These are phyloP conservation scores for Monopterus albus DNA, from an alignment of 2,113 vertebrate species.

Conservation along the genomic window DNA sequence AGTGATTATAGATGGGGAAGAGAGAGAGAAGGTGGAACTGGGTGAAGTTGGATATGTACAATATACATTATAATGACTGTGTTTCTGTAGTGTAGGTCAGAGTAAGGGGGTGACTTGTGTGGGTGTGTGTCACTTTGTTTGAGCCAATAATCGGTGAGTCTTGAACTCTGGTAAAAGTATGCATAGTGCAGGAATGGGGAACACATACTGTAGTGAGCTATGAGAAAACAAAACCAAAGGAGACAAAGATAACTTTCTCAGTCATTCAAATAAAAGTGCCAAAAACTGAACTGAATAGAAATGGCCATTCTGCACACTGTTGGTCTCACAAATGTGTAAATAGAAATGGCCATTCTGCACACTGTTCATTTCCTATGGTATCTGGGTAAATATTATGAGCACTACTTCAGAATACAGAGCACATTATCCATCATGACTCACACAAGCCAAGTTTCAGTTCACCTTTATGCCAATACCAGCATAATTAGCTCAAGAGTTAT, in stretches of 20 bases:
- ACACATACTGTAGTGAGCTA: slow-evolving; percentile 28
- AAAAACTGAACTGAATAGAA: slow-evolving; percentile 71
- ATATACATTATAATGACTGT: not conserved
- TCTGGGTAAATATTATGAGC: slow-evolving; percentile 80
- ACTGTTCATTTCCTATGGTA: slow-evolving; percentile 75
- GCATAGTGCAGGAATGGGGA: not conserved
- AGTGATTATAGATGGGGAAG: not conserved
- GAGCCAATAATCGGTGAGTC: slow-evolving; percentile 17
- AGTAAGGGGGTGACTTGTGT: not conserved
- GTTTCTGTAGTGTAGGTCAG: not conserved
- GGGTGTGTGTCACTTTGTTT: slow-evolving; percentile 10
- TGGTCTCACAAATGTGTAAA: slow-evolving; percentile 73
- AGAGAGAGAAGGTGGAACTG: not conserved
- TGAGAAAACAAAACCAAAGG: slow-evolving; percentile 58
- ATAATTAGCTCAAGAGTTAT: slow-evolving; percentile 64
- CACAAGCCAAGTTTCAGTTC: slow-evolving; percentile 68
- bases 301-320: slow-evolving; percentile 52
- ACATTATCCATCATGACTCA: slow-evolving; percentile 72
- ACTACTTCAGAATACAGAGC: slow-evolving; percentile 64
- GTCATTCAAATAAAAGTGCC: slow-evolving; percentile 54
- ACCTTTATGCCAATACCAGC: slow-evolving; percentile 55
- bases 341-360: slow-evolving; percentile 62
- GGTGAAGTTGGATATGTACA: not conserved
- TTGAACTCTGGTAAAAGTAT: slow-evolving; percentile 7
- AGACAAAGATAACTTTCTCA: slow-evolving; percentile 50